Base-by-base conservation (phyloP, 1,140 invertebrate genomes). In the Myzus persicae region DNA sequence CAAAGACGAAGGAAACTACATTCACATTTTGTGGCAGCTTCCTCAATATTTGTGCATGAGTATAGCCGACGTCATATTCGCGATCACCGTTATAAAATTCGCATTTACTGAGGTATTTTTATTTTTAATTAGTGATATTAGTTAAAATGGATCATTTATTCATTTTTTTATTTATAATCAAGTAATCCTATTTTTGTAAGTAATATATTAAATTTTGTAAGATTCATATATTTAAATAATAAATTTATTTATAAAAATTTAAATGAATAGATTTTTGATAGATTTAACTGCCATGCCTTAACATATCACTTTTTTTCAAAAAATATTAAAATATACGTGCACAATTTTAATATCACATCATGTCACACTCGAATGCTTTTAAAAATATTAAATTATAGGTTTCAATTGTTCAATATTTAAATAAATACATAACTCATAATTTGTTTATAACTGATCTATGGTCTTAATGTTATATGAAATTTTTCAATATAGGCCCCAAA, bases 11-110 rank as follows among this genome's bases (percentile, higher is more conserved):
- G 90, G 90, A 44, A 96, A 96, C 94, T 95, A 44, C 4, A 94
- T 97, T 9, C 95, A 95, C 89, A 96, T 97, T 94, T 94, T 96
- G 0, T 96, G 95, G 95, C 96, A 97, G 94, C 94, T 97, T 38
- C 96, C 97, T 26, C 97, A 97, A 94, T 97, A 97, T 94, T 93
- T 97, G 42, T 94, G 97, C 6, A 96, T 97, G 48, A 97, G 96
- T 1, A 94, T 95, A 0, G 96, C 95, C 11, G 97, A 97, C 95
- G 95, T 97, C 76, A 95, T 97, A 95, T 97, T 97, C 94, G 93
- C 96, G 5, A 95, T 97, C 81, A 97, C 96, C 46, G 97, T 96
- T 38, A 94, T 97, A 1, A 96, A 97, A 91, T 97, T 97, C 95
- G 96, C 96, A 11, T 97, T 97, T 94, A 96, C 96, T 54, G 96